Base-by-base conservation (phyloP, 2,113 vertebrate species). In the Rhinichthys klamathensis region DNA sequence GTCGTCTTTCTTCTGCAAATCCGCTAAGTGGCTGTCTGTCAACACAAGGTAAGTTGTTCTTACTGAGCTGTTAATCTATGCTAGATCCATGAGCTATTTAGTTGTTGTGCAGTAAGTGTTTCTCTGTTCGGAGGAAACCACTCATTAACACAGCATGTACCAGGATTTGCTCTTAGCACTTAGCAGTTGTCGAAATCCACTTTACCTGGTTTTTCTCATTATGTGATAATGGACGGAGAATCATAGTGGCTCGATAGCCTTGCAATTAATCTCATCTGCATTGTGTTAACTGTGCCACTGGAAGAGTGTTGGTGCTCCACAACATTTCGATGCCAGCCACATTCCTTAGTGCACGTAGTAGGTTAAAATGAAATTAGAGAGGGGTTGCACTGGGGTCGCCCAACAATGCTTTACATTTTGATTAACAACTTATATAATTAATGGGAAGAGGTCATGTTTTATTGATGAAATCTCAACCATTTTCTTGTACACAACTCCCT, bases 151-250 rank as follows among this genome's bases (percentile, higher is more conserved):
- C 77, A 54, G 73, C 70, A 54, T 77, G 78, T 78, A 87, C 85
- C 78, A 74, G 80, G 78, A 72, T 89, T 86, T 86, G 72, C 60
- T 76, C 82, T 81, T 69, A 86, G 85, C 81, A 88, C 81, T 88
- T 89, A 87, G 77, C 49, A 81, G 77, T 77, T 81, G 76, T 87
- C 54, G 44, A 86, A 86, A 67, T 86, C 41, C 70, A 32, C 77
- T 82, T 84, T 74, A 85, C 65, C 65, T 82, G 46, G 21, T 60
- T 38, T 82, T 87, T 85, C 61, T 75, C 70, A 44, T 84, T 77
- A 72, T 38, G 63, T 69, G 78, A 81, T 80, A 88, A 88, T 63
- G 72, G 58, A 84, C 72, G n/a, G 51, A 73, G 46, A 78, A 81
- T 63, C 51, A 60, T 25, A 61, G 72, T 21, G n/a, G 81, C 74